Conservation (phyloP, 2,797 vertebrate species). For the Brachyrhaphis roseni region DNA sequence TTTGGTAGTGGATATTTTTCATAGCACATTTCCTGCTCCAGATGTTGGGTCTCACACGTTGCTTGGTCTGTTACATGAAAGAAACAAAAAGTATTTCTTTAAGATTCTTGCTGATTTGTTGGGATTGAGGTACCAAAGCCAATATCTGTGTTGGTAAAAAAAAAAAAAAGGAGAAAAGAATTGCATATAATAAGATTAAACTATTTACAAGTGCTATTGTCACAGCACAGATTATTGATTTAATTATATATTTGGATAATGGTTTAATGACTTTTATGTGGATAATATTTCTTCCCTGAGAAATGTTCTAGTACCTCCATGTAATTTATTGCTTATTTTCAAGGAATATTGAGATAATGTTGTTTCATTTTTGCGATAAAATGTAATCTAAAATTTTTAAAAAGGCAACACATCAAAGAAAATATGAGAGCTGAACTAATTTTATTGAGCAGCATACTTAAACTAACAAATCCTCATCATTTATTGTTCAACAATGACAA, state of each 20-base stretch:
- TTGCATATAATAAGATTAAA: not conserved
- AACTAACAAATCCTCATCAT: not conserved
- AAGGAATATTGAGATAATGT: not conserved
- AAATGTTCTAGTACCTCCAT: not conserved
- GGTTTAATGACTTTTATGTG: not conserved
- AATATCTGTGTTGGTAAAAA: not conserved
- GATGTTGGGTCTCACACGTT: slow-evolving; percentile 1
- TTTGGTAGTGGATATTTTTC: slow-evolving; percentile 46
- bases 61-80: not conserved
- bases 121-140: not conserved
- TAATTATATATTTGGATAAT: not conserved
- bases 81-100: not conserved
- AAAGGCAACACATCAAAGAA: not conserved
- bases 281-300: not conserved
- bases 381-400: not conserved
- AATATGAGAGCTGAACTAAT: not conserved
- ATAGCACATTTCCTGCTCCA: slow-evolving; percentile 34
- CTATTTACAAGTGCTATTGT: not conserved
- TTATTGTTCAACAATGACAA: not conserved
- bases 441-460: not conserved
- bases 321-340: not conserved
- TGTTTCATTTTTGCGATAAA: not conserved
- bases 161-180: not conserved
- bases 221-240: not conserved
- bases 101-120: not conserved